Percentiles rank a stretch among this genome's conserved stretches.
These are phyloP conservation scores for Callorhinus ursinus DNA, from an alignment of 2,113 vertebrate species.

Conservation along the genomic window DNA sequence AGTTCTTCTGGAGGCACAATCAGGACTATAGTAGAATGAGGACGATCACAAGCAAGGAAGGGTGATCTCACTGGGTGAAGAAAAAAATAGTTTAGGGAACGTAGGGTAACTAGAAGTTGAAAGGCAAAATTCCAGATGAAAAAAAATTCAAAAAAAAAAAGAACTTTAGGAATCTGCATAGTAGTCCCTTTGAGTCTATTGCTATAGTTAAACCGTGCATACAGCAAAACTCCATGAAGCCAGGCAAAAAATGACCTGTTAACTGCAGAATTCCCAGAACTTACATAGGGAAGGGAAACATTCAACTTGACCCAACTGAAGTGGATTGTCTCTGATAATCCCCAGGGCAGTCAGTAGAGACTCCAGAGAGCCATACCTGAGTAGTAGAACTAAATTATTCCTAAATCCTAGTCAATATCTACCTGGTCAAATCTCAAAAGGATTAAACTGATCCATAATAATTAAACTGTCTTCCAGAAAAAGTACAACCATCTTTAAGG, in stretches of 20 bases:
- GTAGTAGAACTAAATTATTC: background rate
- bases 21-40: background rate
- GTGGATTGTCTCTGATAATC: background rate
- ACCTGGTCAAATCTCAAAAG: background rate
- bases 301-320: background rate
- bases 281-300: background rate
- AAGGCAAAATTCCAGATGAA: background rate
- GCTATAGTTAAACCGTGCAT: background rate
- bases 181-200: background rate
- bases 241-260: background rate
- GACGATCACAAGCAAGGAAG: background rate
- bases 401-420: background rate
- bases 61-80: background rate
- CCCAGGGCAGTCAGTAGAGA: background rate
- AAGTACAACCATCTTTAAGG: background rate
- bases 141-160: background rate
- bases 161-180: background rate
- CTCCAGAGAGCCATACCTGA: background rate
- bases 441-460: background rate
- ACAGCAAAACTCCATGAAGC: background rate
- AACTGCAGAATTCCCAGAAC: background rate
- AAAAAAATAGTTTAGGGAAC: background rate
- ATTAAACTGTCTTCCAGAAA: background rate
- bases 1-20: background rate
- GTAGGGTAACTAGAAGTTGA: background rate